Base-by-base conservation (phyloP, 2,113 vertebrate genomes). In the Bambusicola thoracicus region DNA sequence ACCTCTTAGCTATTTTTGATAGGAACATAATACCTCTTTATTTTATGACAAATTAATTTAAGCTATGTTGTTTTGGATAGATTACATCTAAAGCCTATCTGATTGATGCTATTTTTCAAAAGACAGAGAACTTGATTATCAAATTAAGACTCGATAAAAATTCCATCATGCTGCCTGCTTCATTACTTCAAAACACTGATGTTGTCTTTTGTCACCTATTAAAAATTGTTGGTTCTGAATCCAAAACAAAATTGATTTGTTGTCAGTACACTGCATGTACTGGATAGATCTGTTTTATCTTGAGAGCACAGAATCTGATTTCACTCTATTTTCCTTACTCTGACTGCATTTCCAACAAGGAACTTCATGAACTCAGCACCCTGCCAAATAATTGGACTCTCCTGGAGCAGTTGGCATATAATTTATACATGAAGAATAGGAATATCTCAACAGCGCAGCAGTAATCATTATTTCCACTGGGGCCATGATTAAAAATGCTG, bases 231-330 rank as follows among this genome's bases (percentile, higher is more conserved):
- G 73, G 59, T 61, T 72, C n/a, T 59, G 63, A 95, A 90, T 91
- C 81, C 65, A 78, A 92, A 85, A 87, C 30, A 48, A 78, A 96
- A 96, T 94, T 56, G 87, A 94, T 96, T 95, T 96, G 85, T 89
- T 97, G 80, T 89, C 69, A 84, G 65, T 65, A 87, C 76, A 13
- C 43, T 76, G 59, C 65, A 82, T 77, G 59, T 74, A 92, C 53
- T 82, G 27, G 40, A 89, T 81, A n/a, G 79, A 93, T 96, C 66
- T 87, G 59, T 93, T 96, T 85, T 93, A 95, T 91, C 89, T 90
- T 86, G 79, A 74, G 41, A 94, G 61, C 62, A 69, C 18, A 49
- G 80, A 95, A 85, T 89, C 80, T 94, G 69, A 75, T 92, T 95
- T 85, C 51, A 73, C 89, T 93, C 61, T 76, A 17, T 69, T 94